Percentiles rank a stretch among this genome's conserved stretches.
phyloP scores from a whole-genome alignment of 2,888 invertebrate genomes.

The Asteroscopus sphinx region DNA sequence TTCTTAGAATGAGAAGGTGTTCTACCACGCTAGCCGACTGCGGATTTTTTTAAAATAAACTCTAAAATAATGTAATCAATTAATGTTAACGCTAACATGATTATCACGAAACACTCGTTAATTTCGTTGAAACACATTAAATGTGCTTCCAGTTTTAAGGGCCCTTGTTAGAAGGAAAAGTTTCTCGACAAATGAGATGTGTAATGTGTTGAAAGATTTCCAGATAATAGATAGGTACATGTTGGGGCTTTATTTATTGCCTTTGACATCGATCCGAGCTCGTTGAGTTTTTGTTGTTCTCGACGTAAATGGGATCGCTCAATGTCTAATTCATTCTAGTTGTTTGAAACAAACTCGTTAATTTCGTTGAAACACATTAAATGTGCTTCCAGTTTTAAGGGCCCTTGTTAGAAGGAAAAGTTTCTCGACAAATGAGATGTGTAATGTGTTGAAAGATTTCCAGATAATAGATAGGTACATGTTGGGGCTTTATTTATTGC shows the following conservation, averaged over 20 bases:
- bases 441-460: conserved; percentile 20
- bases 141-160: conserved; percentile 7
- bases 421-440: conserved; percentile 27
- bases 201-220: conserved; percentile 20
- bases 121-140: conserved; percentile 26
- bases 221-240: conserved; percentile 12
- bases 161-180: conserved; percentile 13
- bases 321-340: background rate
- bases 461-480: conserved; percentile 12
- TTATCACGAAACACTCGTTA: conserved; percentile 23
- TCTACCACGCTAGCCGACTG: too few species aligned
- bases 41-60: background rate
- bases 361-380: conserved; percentile 28
- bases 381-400: conserved; percentile 7
- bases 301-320: background rate
- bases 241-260: conserved; percentile 15
- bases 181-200: conserved; percentile 27
- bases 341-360: conserved; percentile 17
- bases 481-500: conserved; percentile 15
- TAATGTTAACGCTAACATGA: conserved; percentile 17
- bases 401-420: conserved; percentile 13
- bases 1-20: too few species aligned
- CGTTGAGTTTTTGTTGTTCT: background rate
- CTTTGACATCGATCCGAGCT: conserved; percentile 10
- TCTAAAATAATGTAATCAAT: conserved; percentile 3